These are phyloP conservation scores for Dromiciops gliroides DNA, from an alignment of 2,113 vertebrate species.

Conservation along the genomic window DNA sequence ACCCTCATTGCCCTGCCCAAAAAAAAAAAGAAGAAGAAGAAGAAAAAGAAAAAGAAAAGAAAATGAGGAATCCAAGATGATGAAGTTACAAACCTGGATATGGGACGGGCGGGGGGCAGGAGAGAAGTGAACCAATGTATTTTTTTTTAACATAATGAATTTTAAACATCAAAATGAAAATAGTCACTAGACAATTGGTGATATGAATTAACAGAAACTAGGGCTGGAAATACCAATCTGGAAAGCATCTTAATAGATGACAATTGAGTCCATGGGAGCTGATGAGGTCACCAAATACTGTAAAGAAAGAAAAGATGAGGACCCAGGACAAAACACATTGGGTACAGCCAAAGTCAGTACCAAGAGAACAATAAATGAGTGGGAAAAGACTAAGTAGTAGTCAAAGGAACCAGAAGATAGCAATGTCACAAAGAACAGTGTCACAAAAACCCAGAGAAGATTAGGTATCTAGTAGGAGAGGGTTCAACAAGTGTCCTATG, in stretches of 20 bases:
- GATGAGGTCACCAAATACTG: neutral
- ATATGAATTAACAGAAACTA: neutral
- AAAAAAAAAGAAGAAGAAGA: no score
- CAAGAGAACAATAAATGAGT: neutral
- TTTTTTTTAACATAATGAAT: neutral
- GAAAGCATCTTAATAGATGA: neutral
- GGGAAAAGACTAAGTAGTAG: neutral
- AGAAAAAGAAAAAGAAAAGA: neutral
- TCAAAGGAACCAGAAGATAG: neutral
- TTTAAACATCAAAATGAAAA: neutral
- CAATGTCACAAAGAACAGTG: neutral
- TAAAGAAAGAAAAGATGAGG: neutral
- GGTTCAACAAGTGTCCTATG: neutral
- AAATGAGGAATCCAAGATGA: no score
- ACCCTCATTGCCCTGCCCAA: no score
- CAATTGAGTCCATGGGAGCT: neutral
- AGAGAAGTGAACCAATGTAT: neutral
- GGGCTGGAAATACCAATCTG: neutral
- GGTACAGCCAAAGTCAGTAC: neutral
- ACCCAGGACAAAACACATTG: neutral
- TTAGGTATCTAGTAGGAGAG: neutral
- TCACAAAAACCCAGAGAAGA: neutral
- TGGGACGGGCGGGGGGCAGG: no score
- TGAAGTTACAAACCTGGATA: neutral
- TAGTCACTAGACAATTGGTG: neutral